Conservation (phyloP, 2,113 vertebrate species). For the Gadus chalcogrammus region DNA sequence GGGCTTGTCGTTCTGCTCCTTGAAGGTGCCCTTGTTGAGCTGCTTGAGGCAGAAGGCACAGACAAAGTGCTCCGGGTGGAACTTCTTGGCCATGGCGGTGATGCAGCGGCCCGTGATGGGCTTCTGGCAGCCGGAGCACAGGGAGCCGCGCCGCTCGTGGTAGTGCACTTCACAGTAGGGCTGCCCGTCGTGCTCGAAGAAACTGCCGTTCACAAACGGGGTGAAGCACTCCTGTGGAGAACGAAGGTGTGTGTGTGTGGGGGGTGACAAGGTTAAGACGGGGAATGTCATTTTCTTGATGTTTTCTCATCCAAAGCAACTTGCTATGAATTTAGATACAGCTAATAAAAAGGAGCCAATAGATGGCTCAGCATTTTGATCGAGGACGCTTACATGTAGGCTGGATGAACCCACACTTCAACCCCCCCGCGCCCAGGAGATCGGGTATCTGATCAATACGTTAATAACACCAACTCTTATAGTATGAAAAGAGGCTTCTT, state of each 20-base stretch:
- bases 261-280: background rate
- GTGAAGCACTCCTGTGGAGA: slow-evolving; percentile 91
- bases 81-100: slow-evolving; percentile 98
- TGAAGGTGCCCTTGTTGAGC: slow-evolving; percentile 99
- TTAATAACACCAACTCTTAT: too few species aligned
- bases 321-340: too few species aligned
- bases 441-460: too few species aligned
- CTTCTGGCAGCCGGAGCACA: slow-evolving; percentile 98
- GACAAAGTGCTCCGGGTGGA: slow-evolving; percentile 98
- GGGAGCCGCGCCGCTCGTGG: slow-evolving; percentile 90
- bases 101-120: slow-evolving; percentile 98
- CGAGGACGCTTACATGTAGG: too few species aligned
- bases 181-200: slow-evolving; percentile 97
- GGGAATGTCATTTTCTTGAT: too few species aligned
- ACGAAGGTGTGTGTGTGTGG: too few species aligned
- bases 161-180: slow-evolving; percentile 99
- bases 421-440: too few species aligned
- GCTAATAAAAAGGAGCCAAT: too few species aligned
- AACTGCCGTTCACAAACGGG: slow-evolving; percentile 93
- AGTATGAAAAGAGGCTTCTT: too few species aligned
- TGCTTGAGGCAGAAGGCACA: slow-evolving; percentile 99
- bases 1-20: slow-evolving; percentile 98
- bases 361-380: too few species aligned
- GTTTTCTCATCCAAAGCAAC: too few species aligned
- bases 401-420: too few species aligned